Evolutionary conservation across 2,113 vertebrate genomes (phyloP).

Genomic region (Silurus glanis): DNA sequence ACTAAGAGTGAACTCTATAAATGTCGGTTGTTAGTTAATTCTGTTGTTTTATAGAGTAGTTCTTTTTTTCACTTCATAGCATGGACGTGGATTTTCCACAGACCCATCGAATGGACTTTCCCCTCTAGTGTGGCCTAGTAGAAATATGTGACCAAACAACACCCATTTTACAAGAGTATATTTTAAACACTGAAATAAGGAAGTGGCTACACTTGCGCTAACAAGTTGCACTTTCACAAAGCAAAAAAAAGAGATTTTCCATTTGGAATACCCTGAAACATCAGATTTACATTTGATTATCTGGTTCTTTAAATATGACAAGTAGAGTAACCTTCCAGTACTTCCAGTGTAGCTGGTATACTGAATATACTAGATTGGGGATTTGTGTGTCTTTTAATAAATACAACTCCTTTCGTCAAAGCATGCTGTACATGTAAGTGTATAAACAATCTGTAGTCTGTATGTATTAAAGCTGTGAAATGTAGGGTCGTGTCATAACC

Average conservation of each 20-base stretch:
- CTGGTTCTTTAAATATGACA: not conserved
- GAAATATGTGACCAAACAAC: slow-evolving; percentile 30
- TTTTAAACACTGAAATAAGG: not conserved
- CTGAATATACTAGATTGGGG: not conserved
- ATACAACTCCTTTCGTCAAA: too few species aligned
- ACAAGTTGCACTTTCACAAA: not conserved
- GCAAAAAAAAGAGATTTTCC: not conserved
- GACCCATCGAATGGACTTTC: not conserved
- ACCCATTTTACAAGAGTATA: not conserved
- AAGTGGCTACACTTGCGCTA: not conserved
- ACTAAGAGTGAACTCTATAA: too few species aligned
- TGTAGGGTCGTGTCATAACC: not conserved
- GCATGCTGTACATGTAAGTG: too few species aligned
- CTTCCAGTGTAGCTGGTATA: not conserved
- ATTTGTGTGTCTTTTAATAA: too few species aligned
- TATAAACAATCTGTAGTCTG: not conserved
- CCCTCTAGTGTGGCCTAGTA: not conserved
- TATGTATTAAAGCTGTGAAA: not conserved
- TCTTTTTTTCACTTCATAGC: not conserved
- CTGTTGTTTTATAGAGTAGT: not conserved
- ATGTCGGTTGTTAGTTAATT: not conserved
- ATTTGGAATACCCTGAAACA: not conserved
- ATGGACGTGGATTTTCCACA: not conserved
- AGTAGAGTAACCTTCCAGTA: not conserved
- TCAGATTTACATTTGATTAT: not conserved